phyloP scores from a whole-genome alignment of 2,888 invertebrate genomes.

The Xylota sylvarum region DNA sequence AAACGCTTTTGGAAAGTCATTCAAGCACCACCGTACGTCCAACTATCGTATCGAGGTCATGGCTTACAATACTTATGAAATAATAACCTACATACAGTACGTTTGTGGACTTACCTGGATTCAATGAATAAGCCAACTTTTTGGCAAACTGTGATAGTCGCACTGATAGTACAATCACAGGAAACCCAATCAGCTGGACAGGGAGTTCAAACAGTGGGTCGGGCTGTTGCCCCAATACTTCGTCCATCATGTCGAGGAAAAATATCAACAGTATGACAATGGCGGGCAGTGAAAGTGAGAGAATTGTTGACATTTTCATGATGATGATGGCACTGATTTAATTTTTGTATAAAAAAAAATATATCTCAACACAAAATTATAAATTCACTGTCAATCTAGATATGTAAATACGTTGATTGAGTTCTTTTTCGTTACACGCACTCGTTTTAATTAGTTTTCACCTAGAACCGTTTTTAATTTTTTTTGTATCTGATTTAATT shows the following conservation, averaged over 20 bases:
- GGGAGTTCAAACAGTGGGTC: constrained; percentile 90
- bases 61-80: constrained; percentile 53
- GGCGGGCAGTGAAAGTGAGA: constrained; percentile 81
- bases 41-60: constrained; percentile 57
- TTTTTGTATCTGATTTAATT: constrained; percentile 54
- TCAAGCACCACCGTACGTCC: too few species aligned
- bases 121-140: constrained; percentile 92
- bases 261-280: constrained; percentile 82
- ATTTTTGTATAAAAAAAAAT: not conserved
- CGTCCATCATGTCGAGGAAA: constrained; percentile 81
- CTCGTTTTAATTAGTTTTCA: constrained; percentile 67
- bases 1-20: constrained; percentile 42
- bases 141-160: constrained; percentile 92
- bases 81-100: not conserved
- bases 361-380: not conserved
- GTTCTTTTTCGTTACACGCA: constrained; percentile 41
- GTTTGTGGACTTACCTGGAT: constrained; percentile 88
- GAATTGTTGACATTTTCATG: constrained; percentile 80
- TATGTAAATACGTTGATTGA: constrained; percentile 59
- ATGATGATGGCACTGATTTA: constrained; percentile 23
- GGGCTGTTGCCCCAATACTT: constrained; percentile 82
- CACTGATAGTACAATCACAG: constrained; percentile 92
- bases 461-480: constrained; percentile 2
- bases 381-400: constrained; percentile 64
- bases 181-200: constrained; percentile 94